Conservation (phyloP, 2,888 invertebrate species). For the Leptogaster cylindrica region DNA sequence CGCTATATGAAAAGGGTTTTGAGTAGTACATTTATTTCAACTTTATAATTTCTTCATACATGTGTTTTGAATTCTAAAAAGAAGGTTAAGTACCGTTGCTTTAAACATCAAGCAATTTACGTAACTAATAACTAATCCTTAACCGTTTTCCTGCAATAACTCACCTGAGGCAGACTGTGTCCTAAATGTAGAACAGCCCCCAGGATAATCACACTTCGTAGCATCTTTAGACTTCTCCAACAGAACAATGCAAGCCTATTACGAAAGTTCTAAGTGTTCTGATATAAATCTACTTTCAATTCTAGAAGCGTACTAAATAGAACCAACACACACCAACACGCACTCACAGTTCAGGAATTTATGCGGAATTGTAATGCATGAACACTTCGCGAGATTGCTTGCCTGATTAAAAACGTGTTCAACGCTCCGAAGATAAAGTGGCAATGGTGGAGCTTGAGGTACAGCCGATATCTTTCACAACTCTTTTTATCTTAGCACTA, state of each 20-base stretch:
- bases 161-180: neutral
- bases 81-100: neutral
- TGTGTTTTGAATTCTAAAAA: too few species aligned
- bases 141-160: too few species aligned
- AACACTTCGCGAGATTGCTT: neutral
- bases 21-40: too few species aligned
- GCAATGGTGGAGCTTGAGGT: conserved; percentile 3
- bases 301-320: neutral
- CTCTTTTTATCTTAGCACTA: too few species aligned
- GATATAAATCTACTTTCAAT: neutral
- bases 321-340: neutral
- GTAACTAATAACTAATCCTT: neutral
- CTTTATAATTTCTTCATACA: too few species aligned
- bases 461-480: conserved; percentile 9
- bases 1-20: too few species aligned
- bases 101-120: neutral
- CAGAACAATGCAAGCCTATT: too few species aligned
- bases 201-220: neutral
- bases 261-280: too few species aligned
- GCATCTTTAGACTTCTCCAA: neutral
- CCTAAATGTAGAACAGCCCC: neutral
- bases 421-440: conserved; percentile 14
- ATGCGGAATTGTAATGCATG: conserved; percentile 3
- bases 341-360: conserved; percentile 1
- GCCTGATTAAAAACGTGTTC: conserved; percentile 14